A percentile compares a stretch with the other conserved stretches of the same genome.
These are phyloP conservation scores for Bombus soroeensis DNA, from an alignment of 1,140 invertebrate genomes.

Conservation along the genomic window DNA sequence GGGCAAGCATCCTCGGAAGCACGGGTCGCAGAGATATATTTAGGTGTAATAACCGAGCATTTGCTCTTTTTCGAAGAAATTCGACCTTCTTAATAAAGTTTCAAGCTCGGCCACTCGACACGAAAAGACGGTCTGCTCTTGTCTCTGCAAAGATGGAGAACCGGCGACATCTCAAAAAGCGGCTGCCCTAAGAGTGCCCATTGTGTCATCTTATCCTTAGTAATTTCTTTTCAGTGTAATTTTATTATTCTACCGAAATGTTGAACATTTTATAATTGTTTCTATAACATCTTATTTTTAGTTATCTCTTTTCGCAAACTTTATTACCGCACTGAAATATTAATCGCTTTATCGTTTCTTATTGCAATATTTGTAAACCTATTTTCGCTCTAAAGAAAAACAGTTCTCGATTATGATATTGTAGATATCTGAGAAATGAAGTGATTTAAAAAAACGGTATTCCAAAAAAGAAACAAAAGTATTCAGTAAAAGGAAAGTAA, in stretches of 20 bases:
- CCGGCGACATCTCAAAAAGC: neutral
- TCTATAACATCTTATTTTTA: too few species aligned
- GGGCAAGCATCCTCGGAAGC: slow-evolving; percentile 55
- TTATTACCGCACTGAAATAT: too few species aligned
- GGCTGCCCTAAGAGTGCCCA: neutral
- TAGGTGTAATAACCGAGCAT: slow-evolving; percentile 71
- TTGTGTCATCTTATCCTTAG: neutral
- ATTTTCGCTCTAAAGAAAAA: too few species aligned
- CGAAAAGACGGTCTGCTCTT: slow-evolving; percentile 4
- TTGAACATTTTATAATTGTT: neutral
- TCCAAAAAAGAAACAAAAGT: too few species aligned
- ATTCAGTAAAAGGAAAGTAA: too few species aligned
- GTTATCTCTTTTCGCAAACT: too few species aligned
- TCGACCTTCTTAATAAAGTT: slow-evolving; percentile 44
- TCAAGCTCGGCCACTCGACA: slow-evolving; percentile 1
- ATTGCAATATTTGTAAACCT: too few species aligned
- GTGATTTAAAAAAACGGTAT: too few species aligned
- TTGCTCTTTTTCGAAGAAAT: slow-evolving; percentile 45
- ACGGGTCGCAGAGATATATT: slow-evolving; percentile 56
- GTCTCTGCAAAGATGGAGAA: neutral
- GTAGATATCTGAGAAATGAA: too few species aligned
- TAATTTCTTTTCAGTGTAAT: neutral
- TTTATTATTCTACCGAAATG: neutral
- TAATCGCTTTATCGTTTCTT: too few species aligned
- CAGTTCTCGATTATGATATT: too few species aligned